Evolutionary conservation across 2,113 vertebrate genomes (phyloP).

Genomic region (Brachirus orientalis): DNA sequence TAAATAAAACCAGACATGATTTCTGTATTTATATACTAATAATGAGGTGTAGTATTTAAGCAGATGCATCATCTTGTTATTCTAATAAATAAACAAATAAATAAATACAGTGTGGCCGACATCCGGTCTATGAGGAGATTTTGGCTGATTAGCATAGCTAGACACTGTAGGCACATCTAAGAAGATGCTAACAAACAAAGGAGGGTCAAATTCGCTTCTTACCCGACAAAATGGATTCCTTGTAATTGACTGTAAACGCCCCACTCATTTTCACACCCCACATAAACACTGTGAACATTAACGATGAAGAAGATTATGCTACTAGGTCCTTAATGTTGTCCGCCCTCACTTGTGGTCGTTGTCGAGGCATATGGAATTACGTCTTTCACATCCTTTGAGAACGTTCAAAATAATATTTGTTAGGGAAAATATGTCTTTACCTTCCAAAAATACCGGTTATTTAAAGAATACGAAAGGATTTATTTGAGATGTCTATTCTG

Average conservation of each 20-base stretch:
- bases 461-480: too few species aligned
- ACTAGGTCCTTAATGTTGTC: neutral
- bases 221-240: constrained; percentile 10
- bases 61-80: too few species aligned
- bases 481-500: too few species aligned
- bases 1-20: too few species aligned
- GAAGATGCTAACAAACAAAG: constrained; percentile 33
- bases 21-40: too few species aligned
- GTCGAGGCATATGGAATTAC: neutral
- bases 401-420: constrained; percentile 38
- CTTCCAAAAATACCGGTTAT: too few species aligned
- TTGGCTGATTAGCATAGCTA: neutral
- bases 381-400: constrained; percentile 14
- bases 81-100: too few species aligned
- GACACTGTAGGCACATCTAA: neutral
- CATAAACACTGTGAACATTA: neutral
- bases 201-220: constrained; percentile 1
- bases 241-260: neutral
- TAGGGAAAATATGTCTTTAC: too few species aligned
- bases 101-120: too few species aligned
- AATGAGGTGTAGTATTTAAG: too few species aligned
- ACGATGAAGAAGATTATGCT: neutral
- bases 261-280: constrained; percentile 24
- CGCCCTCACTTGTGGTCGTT: neutral
- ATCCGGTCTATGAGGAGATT: too few species aligned